phyloP scores from a whole-genome alignment of 1,140 invertebrate genomes.

The Carcinoscorpius rotundicauda region DNA sequence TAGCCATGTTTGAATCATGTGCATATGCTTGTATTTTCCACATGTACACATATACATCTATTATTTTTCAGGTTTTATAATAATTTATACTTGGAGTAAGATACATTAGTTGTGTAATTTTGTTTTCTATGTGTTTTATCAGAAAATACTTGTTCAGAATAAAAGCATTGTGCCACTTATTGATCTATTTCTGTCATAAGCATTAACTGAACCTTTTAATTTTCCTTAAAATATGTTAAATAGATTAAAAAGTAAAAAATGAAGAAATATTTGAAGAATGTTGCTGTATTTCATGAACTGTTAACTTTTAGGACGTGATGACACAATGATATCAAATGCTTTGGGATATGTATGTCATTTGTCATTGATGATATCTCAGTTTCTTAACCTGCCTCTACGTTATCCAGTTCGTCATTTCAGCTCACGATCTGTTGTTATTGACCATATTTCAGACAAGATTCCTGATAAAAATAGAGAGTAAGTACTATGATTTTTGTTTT shows the following conservation, averaged over 20 bases:
- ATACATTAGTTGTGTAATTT: too few species aligned
- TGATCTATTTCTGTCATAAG: too few species aligned
- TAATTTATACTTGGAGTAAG: too few species aligned
- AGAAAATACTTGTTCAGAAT: too few species aligned
- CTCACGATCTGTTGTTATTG: slow-evolving; percentile 58
- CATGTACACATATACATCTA: too few species aligned
- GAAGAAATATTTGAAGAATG: too few species aligned
- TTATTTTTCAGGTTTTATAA: too few species aligned
- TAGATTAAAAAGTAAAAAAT: too few species aligned
- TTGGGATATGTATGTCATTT: slow-evolving; percentile 69
- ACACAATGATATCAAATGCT: slow-evolving; percentile 54
- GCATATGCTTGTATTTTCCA: too few species aligned
- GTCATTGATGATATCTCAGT: slow-evolving; percentile 60
- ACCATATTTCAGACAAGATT: slow-evolving; percentile 56
- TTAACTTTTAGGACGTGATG: slow-evolving; percentile 38
- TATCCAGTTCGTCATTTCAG: slow-evolving; percentile 63
- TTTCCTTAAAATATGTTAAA: neutral
- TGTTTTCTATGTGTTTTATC: too few species aligned
- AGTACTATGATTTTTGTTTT: slow-evolving; percentile 23
- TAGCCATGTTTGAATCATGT: too few species aligned
- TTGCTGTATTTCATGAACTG: neutral
- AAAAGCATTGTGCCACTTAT: too few species aligned
- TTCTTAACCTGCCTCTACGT: slow-evolving; percentile 64
- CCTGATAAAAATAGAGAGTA: slow-evolving; percentile 62
- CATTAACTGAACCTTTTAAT: neutral